Evolutionary conservation across 2,113 vertebrate genomes (phyloP), one percentile per base, ranked within the genome.

Genomic region (Macrotis lagotis): DNA sequence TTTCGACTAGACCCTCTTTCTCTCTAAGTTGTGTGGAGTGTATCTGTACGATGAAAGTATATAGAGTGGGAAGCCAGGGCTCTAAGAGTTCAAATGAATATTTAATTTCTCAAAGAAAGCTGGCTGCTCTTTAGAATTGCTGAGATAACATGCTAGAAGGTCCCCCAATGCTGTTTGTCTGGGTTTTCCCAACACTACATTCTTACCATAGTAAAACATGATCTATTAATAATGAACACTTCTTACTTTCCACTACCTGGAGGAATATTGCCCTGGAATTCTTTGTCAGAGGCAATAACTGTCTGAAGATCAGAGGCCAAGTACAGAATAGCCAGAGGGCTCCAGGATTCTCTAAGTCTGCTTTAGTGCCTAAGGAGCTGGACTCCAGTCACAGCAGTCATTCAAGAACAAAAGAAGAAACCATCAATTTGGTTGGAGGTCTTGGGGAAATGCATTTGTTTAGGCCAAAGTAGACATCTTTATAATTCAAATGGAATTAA

Each of bases 271-370:
- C 51, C 96, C 83, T 96, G 44, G 97, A 98, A 96, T 98, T 97
- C 89, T 97, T 97, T 97, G 96, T 97, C 96, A 97, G 96, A 98
- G 95, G 92, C 93, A 97, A 98, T 97, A 98, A 97, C 96, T 96
- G 90, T 96, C 96, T 95, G 55, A 93, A 91, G 97, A 96, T 96
- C 93, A 93, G 95, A 97, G 93, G 50, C 44, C 95, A 51, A 95
- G 93, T 97, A 96, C 91, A 93, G 97, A 97, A 96, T 95, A 96
- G 59, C 91, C 97, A 97, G 96, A 97, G 93, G 96, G 91, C 97
- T 96, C 90, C 93, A 97, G 90, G 50, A n/a, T 94, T 98, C 92
- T 98, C 88, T 98, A 96, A 96, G 98, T 2, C 0, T 90, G 88
- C 96, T 97, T 98, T 93, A 94, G 59, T 96, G 93, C 97, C 97